phyloP scores from a whole-genome alignment of 2,797 vertebrate genomes.

The Pristis pectinata region DNA sequence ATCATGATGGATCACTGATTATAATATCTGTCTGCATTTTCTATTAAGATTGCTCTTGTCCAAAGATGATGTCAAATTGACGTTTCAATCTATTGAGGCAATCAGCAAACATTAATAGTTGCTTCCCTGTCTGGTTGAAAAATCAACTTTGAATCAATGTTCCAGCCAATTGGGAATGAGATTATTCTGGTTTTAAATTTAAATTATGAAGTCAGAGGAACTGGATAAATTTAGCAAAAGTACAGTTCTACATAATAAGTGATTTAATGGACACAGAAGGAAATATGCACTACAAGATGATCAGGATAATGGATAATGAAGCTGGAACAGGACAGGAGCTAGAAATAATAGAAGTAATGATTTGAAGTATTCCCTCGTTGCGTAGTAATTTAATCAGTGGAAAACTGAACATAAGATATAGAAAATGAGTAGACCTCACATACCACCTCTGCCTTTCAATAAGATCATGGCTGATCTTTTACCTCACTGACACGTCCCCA shows the following conservation, averaged over 20 bases:
- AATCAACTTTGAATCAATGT: not conserved
- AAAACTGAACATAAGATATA: not conserved
- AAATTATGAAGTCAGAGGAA: not conserved
- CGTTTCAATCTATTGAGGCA: not conserved
- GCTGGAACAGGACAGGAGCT: not conserved
- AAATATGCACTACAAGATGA: not conserved
- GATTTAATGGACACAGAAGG: not conserved
- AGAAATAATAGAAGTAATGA: not conserved
- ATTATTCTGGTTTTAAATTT: not conserved
- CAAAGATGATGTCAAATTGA: not conserved
- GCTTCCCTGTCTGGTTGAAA: not conserved
- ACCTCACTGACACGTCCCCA: no score
- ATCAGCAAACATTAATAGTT: not conserved
- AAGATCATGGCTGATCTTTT: no score
- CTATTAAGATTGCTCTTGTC: slow-evolving; percentile 1
- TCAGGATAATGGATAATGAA: not conserved
- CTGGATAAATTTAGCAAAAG: not conserved
- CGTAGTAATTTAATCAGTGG: not conserved
- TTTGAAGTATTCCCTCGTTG: not conserved
- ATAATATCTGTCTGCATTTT: not conserved
- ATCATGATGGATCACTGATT: not conserved
- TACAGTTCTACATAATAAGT: not conserved
- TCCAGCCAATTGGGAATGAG: not conserved
- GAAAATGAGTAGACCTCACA: not conserved
- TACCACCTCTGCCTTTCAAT: no score